Conservation (phyloP, 2,888 invertebrate genomes). For the Leptinotarsa rubiginosa region DNA sequence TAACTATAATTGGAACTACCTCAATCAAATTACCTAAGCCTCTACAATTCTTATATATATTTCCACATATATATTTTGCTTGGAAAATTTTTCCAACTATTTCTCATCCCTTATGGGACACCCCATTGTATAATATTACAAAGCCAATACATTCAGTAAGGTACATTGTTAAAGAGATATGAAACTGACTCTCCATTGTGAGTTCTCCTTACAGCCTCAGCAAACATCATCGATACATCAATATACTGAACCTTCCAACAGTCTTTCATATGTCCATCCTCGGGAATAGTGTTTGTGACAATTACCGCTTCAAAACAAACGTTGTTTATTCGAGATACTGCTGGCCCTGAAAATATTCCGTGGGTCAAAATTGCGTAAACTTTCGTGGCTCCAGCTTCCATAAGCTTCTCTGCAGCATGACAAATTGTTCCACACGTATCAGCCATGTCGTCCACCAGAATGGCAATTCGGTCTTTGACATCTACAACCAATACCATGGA, state of each 20-base stretch:
- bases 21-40: too few relatives aligned
- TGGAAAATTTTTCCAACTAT: too few relatives aligned
- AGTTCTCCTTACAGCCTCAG: constrained; percentile 97
- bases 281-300: constrained; percentile 96
- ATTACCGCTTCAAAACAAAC: constrained; percentile 95
- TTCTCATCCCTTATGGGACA: too few relatives aligned
- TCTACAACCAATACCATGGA: constrained; percentile 97
- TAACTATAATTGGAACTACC: too few relatives aligned
- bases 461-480: constrained; percentile 91
- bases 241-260: constrained; percentile 95
- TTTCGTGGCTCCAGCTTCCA: constrained; percentile 90
- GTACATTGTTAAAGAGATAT: constrained; percentile 98
- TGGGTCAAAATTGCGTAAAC: constrained; percentile 95
- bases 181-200: constrained; percentile 99
- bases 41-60: too few relatives aligned
- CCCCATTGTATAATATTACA: constrained; percentile 12
- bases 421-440: constrained; percentile 95
- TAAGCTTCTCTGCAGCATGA: constrained; percentile 92
- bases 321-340: constrained; percentile 91
- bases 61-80: too few relatives aligned
- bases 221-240: constrained; percentile 99
- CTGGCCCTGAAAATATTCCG: constrained; percentile 95
- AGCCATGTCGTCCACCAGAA: constrained; percentile 96
- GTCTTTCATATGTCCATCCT: constrained; percentile 92
- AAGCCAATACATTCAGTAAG: constrained; percentile 72